phyloP scores from a whole-genome alignment of 2,888 invertebrate genomes.

The Thymelicus sylvestris region DNA sequence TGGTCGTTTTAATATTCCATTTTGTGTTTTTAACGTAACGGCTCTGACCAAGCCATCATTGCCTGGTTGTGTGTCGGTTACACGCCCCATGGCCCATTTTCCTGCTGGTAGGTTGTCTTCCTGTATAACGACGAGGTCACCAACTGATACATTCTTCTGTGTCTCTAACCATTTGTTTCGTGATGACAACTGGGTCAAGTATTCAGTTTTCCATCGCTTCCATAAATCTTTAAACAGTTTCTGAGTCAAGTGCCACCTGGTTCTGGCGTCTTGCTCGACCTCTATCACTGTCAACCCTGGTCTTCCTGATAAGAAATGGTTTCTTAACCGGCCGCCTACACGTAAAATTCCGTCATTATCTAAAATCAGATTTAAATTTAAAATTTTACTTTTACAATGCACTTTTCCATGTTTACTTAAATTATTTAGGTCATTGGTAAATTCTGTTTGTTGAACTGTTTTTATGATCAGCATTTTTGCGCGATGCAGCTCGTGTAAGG shows the following conservation, averaged over 20 bases:
- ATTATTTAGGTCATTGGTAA: no score
- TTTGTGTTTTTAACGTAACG: neutral
- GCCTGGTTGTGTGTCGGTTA: neutral
- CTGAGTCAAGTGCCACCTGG: neutral
- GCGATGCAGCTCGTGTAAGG: no score
- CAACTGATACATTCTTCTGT: neutral
- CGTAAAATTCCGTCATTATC: conserved; percentile 29
- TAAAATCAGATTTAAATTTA: conserved; percentile 35
- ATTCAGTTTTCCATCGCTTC: neutral
- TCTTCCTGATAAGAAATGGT: neutral
- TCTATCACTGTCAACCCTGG: neutral
- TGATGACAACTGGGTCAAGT: neutral
- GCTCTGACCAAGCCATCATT: neutral
- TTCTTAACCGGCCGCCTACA: conserved; percentile 34
- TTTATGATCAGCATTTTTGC: no score
- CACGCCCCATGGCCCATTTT: conserved; percentile 3
- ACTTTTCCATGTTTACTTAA: no score
- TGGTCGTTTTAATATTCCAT: conserved; percentile 32
- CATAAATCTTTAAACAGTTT: neutral
- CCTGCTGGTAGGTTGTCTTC: neutral
- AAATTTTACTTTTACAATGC: conserved; percentile 6
- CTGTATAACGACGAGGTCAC: neutral
- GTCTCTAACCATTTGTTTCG: neutral
- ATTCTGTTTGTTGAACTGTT: no score
- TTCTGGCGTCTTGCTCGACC: neutral